phyloP scores from a whole-genome alignment of 2,888 invertebrate species.

The Scaeva pyrastri region DNA sequence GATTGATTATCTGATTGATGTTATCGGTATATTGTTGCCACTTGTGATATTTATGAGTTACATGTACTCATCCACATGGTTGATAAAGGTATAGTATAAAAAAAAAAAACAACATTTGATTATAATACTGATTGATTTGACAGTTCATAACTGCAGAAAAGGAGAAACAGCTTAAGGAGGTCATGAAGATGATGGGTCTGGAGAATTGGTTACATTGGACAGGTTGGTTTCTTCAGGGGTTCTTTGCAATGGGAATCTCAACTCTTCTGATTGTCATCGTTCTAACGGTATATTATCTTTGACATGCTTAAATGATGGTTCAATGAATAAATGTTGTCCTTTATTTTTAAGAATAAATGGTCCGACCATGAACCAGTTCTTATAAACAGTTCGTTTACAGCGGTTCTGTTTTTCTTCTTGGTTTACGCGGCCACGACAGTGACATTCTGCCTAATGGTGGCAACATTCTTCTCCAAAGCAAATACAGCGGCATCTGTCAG shows the following conservation, averaged over 20 bases:
- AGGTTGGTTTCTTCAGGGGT: conserved; percentile 92
- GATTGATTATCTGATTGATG: conserved; percentile 87
- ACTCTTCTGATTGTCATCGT: conserved; percentile 85
- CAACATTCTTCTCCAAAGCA: conserved; percentile 91
- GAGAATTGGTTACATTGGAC: conserved; percentile 91
- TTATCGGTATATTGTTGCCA: conserved; percentile 88
- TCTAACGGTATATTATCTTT: conserved; percentile 85
- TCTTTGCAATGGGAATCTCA: conserved; percentile 87
- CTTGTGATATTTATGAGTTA: conserved; percentile 91
- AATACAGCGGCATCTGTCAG: conserved; percentile 89
- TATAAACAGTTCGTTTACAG: conserved; percentile 87
- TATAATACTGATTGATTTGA: conserved; percentile 62
- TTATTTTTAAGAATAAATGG: conserved; percentile 81
- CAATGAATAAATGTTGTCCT: background rate
- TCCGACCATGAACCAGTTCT: conserved; percentile 86
- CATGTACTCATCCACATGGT: conserved; percentile 90
- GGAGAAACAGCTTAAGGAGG: conserved; percentile 85
- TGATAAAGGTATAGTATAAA: conserved; percentile 85
- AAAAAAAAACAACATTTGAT: conserved; percentile 43
- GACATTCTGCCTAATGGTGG: conserved; percentile 90
- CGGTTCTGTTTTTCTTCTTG: conserved; percentile 88
- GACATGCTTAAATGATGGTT: too few relatives aligned
- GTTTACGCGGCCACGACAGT: conserved; percentile 89
- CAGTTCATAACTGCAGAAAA: conserved; percentile 79
- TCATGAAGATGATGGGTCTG: conserved; percentile 94